Conservation (phyloP, 2,113 vertebrate genomes). For the Sturnira hondurensis region DNA sequence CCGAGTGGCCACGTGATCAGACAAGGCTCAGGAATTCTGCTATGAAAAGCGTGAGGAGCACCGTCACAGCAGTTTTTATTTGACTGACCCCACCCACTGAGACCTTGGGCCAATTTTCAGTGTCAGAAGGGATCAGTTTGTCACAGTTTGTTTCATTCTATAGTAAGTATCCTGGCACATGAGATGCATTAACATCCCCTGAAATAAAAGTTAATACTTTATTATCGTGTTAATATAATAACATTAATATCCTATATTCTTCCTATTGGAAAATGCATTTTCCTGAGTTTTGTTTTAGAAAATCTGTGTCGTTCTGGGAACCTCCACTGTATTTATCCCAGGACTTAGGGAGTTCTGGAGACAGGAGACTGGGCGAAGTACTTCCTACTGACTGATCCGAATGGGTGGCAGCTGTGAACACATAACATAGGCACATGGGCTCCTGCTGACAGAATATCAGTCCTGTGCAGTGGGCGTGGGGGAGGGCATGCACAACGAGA, state of each 20-base stretch:
- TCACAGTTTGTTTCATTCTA: not conserved
- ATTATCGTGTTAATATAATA: not conserved
- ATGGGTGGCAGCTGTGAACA: not conserved
- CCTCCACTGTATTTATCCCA: not conserved
- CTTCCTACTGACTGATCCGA: not conserved
- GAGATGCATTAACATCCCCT: not conserved
- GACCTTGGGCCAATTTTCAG: not conserved
- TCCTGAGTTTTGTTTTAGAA: not conserved
- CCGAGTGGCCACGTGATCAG: not conserved
- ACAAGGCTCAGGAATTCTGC: not conserved
- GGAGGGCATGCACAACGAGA: not conserved
- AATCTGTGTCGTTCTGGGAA: not conserved
- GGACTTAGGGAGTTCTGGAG: not conserved
- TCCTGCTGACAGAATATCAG: not conserved
- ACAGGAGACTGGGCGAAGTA: not conserved
- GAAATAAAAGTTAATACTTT: not conserved
- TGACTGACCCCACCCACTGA: not conserved
- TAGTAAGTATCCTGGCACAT: not conserved
- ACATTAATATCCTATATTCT: not conserved
- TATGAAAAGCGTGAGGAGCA: not conserved
- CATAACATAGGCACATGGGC: fast-evolving
- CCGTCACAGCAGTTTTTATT: not conserved
- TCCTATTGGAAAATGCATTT: not conserved
- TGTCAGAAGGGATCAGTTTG: not conserved
- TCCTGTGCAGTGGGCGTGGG: not conserved